Evolutionary conservation across 2,888 invertebrate species (phyloP).

Genomic region (Steromphala cineraria): DNA sequence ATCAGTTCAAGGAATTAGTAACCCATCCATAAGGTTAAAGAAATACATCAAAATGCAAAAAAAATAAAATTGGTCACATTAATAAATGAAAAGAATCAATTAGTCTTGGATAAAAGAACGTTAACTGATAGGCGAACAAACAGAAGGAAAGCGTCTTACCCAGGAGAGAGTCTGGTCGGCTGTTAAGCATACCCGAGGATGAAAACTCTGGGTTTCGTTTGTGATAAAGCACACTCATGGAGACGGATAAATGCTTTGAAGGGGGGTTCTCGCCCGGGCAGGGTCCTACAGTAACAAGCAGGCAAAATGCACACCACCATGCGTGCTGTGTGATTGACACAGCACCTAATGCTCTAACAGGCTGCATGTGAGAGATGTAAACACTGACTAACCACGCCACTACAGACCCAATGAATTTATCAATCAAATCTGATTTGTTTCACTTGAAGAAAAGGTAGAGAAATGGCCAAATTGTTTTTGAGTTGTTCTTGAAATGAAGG

Average conservation of each 20-base stretch:
- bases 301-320: conserved; percentile 45
- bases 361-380: not conserved
- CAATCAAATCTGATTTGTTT: too few species aligned
- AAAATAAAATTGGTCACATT: not conserved
- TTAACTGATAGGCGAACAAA: not conserved
- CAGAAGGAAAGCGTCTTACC: conserved; percentile 52
- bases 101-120: not conserved
- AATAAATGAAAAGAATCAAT: not conserved
- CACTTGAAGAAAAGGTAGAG: too few species aligned
- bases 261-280: conserved; percentile 51
- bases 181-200: conserved; percentile 56
- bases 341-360: not conserved
- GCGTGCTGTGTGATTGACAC: not conserved
- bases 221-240: conserved; percentile 66
- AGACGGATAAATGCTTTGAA: conserved; percentile 66
- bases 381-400: not conserved
- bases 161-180: conserved; percentile 60
- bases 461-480: too few species aligned
- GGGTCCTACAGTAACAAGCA: conserved; percentile 45
- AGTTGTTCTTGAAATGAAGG: too few species aligned
- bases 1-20: too few species aligned
- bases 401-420: too few species aligned
- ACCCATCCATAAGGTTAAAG: too few species aligned
- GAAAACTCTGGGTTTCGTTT: conserved; percentile 64
- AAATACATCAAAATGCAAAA: too few species aligned